These are phyloP conservation scores for Solen grandis DNA, from an alignment of 1,140 invertebrate genomes.

Conservation along the genomic window DNA sequence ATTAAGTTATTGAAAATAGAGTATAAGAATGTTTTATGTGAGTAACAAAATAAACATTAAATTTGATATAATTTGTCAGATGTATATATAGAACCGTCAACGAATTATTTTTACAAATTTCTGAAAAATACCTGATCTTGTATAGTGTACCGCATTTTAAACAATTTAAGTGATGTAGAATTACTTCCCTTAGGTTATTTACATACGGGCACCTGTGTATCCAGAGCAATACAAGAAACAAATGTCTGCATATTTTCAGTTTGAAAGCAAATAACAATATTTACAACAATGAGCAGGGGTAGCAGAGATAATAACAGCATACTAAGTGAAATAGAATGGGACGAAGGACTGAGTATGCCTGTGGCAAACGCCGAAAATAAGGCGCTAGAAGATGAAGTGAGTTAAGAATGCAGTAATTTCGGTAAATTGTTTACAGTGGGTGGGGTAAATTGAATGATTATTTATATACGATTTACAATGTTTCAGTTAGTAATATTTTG, in stretches of 20 bases:
- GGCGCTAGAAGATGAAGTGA: constrained; percentile 76
- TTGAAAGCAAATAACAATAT: constrained; percentile 6
- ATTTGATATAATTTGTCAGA: too few relatives aligned
- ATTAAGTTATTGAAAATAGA: too few relatives aligned
- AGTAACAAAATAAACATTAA: too few relatives aligned
- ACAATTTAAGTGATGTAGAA: too few relatives aligned
- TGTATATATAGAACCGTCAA: too few relatives aligned
- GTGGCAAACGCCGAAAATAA: constrained; percentile 81
- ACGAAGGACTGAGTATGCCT: constrained; percentile 80
- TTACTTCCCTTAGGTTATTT: constrained; percentile 65
- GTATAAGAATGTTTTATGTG: too few relatives aligned
- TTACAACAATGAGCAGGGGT: constrained; percentile 70
- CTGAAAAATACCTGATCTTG: too few relatives aligned
- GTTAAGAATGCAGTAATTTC: background rate
- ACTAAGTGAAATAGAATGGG: constrained; percentile 78
- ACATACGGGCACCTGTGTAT: constrained; percentile 75
- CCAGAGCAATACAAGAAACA: constrained; percentile 73
- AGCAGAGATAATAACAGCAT: constrained; percentile 68
- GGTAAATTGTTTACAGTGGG: constrained; percentile 7
- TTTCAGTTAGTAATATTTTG: too few relatives aligned
- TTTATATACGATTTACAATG: too few relatives aligned
- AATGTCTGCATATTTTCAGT: constrained; percentile 25
- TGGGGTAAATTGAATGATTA: constrained; percentile 10
- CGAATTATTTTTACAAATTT: too few relatives aligned
- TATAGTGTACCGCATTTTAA: too few relatives aligned